Percentiles rank a stretch among this genome's conserved stretches.
These are phyloP conservation scores for Trissoscelio sp. DNA, from an alignment of 2,888 invertebrate genomes.

Conservation along the genomic window DNA sequence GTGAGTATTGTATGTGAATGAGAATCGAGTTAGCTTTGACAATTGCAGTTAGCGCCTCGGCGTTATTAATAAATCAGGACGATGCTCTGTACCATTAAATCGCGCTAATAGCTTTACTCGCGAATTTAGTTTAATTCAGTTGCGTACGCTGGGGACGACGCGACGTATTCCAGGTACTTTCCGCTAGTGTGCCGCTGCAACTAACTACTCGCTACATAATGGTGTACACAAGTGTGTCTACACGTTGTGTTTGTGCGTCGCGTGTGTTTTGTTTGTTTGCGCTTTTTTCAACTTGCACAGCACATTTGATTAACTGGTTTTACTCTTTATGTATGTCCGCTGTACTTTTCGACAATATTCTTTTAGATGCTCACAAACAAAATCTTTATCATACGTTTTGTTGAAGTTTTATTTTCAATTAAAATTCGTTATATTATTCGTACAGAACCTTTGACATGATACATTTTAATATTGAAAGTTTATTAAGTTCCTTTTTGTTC, in stretches of 20 bases:
- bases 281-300: conserved; percentile 8
- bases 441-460: too few relatives aligned
- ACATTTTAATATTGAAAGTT: too few relatives aligned
- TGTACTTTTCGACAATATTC: not conserved
- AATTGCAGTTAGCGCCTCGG: conserved; percentile 63
- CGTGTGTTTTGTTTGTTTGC: conserved; percentile 14
- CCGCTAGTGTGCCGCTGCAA: conserved; percentile 37
- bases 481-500: too few relatives aligned
- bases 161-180: conserved; percentile 66
- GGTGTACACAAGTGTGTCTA: conserved; percentile 26
- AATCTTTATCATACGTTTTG: too few relatives aligned
- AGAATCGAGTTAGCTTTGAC: conserved; percentile 68
- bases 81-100: conserved; percentile 76
- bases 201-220: conserved; percentile 59
- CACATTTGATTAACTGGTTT: conserved; percentile 4
- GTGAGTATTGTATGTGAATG: conserved; percentile 61
- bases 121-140: conserved; percentile 80
- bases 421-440: too few relatives aligned
- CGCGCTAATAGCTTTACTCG: conserved; percentile 79
- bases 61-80: conserved; percentile 76
- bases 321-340: not conserved
- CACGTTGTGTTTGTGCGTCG: conserved; percentile 15
- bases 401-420: too few relatives aligned
- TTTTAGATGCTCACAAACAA: not conserved
- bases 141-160: conserved; percentile 69